Base-by-base conservation (phyloP, 2,797 vertebrate species). In the Onychomys leucogaster region DNA sequence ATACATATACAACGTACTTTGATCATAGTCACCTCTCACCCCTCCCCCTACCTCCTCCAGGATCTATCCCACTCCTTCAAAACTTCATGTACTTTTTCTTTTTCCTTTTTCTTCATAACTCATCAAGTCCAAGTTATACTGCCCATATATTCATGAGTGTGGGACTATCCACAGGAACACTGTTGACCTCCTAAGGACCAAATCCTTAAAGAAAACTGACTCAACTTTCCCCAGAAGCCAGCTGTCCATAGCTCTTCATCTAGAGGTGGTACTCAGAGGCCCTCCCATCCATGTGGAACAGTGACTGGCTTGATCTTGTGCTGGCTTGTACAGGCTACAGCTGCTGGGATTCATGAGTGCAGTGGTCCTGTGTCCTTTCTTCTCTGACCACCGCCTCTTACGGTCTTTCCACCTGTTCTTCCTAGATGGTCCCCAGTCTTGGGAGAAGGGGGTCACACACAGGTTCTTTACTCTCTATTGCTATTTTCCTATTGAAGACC, bases 401-500 rank as follows among this genome's bases (percentile, higher is more conserved):
- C 19, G 29, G 3, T 71, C 67, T 41, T 57, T 19, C 49, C 5
- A 52, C 84, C 46, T 55, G 4, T 13, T 55, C 34, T 87, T 29
- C 49, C 37, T 13, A n/a, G 52, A 88, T 59, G 2, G 27, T 23
- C 52, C 55, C 17, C 4, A 43, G 37, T 37, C 67, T 57, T 87
- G n/a, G 67, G 49, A 25, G 67, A 23, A 73, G 25, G 14, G 16
- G 16, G 67, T 63, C 87, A 46, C 57, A 25, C 23, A 27, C 27
- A 41, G 27, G 19, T 87, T 95, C 52, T 87, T 80, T 65, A 52
- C 71, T 69, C 49, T 37, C 17, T 32, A 10, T 49, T 61, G 61
- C 84, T 37, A 46, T 80, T 95, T 93, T 75, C 71, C 93, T 91
- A 43, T 21, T 82, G 27, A 71, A 52, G 55, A 61, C 23, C 59